Base-by-base conservation (phyloP, 2,113 vertebrate genomes). In the Sialia sialis region DNA sequence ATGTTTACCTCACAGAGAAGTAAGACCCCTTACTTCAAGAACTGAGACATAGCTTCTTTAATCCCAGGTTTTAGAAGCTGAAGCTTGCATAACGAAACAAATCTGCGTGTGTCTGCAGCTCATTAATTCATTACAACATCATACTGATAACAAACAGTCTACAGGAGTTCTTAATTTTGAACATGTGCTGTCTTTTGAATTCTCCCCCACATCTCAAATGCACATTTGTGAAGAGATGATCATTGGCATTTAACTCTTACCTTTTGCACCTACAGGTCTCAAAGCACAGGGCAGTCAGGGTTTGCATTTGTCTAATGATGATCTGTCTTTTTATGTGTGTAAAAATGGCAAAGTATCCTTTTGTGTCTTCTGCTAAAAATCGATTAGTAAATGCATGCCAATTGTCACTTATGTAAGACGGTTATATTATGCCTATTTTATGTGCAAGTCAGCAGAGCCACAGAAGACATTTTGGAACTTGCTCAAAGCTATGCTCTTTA, bases 271-370 rank as follows among this genome's bases (percentile, higher is more conserved):
- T 32, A 48, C 8, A 68, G 10, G 25, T 54, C 22, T 85, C 32
- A 76, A 82, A 87, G 16, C 22, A 44, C 0, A 0, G 20, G 29
- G 11, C 16, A 62, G 13, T 2, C 0, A 0, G 12, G 3, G 5
- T 29, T 72, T 83, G 5, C 16, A 23, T 58, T 79, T 68, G 13
- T 83, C 29, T n/a, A 5, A 26, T 14, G 10, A 26, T 22, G 15
- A 48, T 36, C 6, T 1, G 1, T 73, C 16, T 75, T 22, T 44
- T 76, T 16, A 11, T n/a, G 21, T 6, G 7, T 30, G 4, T 32
- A 56, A 84, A 82, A 76, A 69, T 14, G 12, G 1, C 11, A 51
- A 59, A 84, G 44, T 64, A 59, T 9, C 9, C 3, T 46, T 80
- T 68, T 26, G 22, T 68, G 13, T 60, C n/a, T 82, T 78, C 9